Base-by-base conservation (phyloP, 2,888 invertebrate genomes). In the Lutraria lutraria region DNA sequence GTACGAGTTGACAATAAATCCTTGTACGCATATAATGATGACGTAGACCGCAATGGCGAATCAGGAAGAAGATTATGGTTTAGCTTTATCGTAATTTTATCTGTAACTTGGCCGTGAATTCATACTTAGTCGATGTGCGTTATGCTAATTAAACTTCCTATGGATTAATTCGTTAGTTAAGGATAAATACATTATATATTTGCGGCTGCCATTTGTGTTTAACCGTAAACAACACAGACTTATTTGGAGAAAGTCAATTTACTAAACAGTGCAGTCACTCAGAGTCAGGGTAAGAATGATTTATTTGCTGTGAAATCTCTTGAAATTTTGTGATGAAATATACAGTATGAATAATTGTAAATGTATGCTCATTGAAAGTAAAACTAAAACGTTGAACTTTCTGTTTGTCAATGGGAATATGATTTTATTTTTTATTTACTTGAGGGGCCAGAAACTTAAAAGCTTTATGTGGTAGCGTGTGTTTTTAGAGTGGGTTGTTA, bases 41-140 rank as follows among this genome's bases (percentile, higher is more conserved):
- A 92, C 93, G 93, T 92, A 76, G 6, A 76, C 79, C 88, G 84
- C 92, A 90, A 29, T 3, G 80, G 56, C 34, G 43, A 86, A 90
- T 83, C 91, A 90, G 92, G 92, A 92, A 92, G 93, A 91, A 92
- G 91, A 89, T 72, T 86, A 21, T 25, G 60, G 43, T 56, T 21
- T 80, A 86, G 16, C 60, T 60, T 86, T 25, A 25, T 63, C n/a
- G 31, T 29, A 34, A 81, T 53, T 81, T 81, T 81, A 16, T 52
- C 6, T 54, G 52, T 15, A n/a, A 19, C 25, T 53, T 53, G 29
- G 25, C 54, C 21, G 53, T 15, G 31, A 12, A 52, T 79, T 0
- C 4, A 13, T 10, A 34, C 12, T 21, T 79, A 12, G 31, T 34
- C 3, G 13, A 79, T 34, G 34, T 79, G 79, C 31, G 52, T 6